Evolutionary conservation across 2,888 invertebrate genomes (phyloP).

Genomic region (Drosophila yooni): DNA sequence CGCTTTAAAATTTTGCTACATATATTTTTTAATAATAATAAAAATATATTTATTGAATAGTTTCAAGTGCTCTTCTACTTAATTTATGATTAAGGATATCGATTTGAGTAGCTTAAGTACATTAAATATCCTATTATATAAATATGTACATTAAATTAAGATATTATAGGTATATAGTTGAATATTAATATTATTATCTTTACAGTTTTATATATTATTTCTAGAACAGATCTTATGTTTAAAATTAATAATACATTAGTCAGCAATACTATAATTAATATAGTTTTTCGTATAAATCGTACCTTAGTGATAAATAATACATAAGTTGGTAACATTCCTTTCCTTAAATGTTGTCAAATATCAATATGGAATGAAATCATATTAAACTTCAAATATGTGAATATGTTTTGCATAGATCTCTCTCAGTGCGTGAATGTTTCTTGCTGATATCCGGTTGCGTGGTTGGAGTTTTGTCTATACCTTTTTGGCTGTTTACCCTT

Average conservation of each 20-base stretch:
- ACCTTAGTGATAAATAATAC: not conserved
- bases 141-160: not conserved
- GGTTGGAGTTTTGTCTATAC: conserved; percentile 43
- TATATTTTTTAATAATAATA: not conserved
- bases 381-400: not conserved
- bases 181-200: not conserved
- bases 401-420: not conserved
- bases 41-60: not conserved
- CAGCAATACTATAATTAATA: not conserved
- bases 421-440: not conserved
- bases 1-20: not conserved
- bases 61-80: not conserved
- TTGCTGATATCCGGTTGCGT: conserved; percentile 24
- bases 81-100: too few relatives aligned
- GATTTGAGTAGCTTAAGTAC: not conserved
- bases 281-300: not conserved
- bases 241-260: not conserved
- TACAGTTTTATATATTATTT: not conserved
- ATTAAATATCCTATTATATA: not conserved
- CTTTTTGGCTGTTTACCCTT: conserved; percentile 59
- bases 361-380: not conserved
- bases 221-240: not conserved
- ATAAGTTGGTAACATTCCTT: not conserved
- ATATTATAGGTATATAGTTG: not conserved
- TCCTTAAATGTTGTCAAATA: not conserved